Evolutionary conservation across 2,888 invertebrate species (phyloP).

Genomic region (Pardosa pseudoannulata): DNA sequence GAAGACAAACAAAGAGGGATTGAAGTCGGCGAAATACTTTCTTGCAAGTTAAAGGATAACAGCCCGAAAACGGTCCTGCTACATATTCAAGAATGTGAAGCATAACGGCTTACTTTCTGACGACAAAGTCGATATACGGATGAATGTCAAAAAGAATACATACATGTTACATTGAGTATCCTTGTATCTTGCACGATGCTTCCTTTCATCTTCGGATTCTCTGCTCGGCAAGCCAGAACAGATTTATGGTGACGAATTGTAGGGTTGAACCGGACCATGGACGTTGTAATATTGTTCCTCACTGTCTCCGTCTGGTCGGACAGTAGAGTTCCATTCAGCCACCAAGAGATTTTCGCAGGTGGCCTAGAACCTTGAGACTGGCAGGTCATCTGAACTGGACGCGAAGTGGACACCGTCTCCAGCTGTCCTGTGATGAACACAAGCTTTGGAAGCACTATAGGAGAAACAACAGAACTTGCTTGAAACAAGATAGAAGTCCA

Average conservation of each 20-base stretch:
- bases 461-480: too few relatives aligned
- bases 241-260: conserved; percentile 36
- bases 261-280: conserved; percentile 45
- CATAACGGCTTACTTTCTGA: too few relatives aligned
- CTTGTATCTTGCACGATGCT: conserved; percentile 31
- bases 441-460: conserved; percentile 40
- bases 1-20: too few relatives aligned
- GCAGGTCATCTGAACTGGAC: conserved; percentile 32
- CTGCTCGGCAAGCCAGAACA: conserved; percentile 35
- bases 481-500: too few relatives aligned
- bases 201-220: conserved; percentile 42
- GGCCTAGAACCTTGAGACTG: conserved; percentile 51
- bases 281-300: conserved; percentile 60
- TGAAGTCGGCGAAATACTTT: too few relatives aligned
- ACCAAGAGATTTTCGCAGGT: conserved; percentile 54
- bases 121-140: too few relatives aligned
- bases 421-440: conserved; percentile 32
- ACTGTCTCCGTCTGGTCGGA: conserved; percentile 55
- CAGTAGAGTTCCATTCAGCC: conserved; percentile 55
- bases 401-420: conserved; percentile 44
- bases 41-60: too few relatives aligned
- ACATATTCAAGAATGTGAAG: too few relatives aligned
- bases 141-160: too few relatives aligned
- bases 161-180: conserved; percentile 66
- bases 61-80: too few relatives aligned